Conservation (phyloP, 2,113 vertebrate species). For the Pimephales promelas region DNA sequence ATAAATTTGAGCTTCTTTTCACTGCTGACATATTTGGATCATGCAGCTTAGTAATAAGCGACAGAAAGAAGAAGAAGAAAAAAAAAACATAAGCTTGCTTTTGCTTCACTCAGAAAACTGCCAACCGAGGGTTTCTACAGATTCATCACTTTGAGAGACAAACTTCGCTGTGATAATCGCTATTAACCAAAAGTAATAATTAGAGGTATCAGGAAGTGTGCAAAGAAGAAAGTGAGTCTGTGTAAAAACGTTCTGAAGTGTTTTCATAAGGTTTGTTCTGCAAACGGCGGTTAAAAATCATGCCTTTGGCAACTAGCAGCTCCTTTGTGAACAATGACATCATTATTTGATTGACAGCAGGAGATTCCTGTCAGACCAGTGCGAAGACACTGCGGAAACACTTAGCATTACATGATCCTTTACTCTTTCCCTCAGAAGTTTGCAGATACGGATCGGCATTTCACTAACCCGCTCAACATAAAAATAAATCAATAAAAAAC, state of each 20-base stretch:
- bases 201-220: background rate
- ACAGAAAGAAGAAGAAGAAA: background rate
- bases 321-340: slow-evolving; percentile 26
- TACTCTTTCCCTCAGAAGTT: background rate
- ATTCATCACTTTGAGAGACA: background rate
- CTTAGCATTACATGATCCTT: background rate
- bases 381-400: background rate
- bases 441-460: background rate
- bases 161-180: background rate
- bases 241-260: background rate
- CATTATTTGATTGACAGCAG: slow-evolving; percentile 47
- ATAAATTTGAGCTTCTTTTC: slow-evolving; percentile 62
- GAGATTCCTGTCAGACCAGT: slow-evolving; percentile 35
- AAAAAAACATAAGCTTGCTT: background rate
- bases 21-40: slow-evolving; percentile 67
- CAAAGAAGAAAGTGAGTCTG: background rate
- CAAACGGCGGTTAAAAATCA: background rate
- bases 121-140: slow-evolving; percentile 17
- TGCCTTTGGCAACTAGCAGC: background rate
- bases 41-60: slow-evolving; percentile 50
- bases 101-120: slow-evolving; percentile 1
- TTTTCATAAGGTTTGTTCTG: background rate
- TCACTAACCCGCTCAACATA: background rate
- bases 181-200: background rate
- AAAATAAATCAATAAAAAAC: too few relatives aligned